These are phyloP conservation scores for Meganola albula DNA, from an alignment of 2,888 invertebrate species.

Conservation along the genomic window DNA sequence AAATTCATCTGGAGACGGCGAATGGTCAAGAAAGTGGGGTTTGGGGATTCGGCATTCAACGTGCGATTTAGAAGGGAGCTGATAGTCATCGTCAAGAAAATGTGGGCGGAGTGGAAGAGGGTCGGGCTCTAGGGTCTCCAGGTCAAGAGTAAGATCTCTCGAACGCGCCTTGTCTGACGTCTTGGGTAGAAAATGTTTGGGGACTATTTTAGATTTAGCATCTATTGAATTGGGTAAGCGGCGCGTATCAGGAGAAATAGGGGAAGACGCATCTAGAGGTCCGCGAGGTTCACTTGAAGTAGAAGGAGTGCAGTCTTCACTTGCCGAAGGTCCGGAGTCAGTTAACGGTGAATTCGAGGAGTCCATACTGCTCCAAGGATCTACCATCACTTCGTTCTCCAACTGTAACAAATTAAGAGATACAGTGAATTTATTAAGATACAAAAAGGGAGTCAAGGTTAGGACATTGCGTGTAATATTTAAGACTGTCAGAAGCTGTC, in stretches of 20 bases:
- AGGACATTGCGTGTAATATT: constrained; percentile 34
- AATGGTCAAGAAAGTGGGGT: constrained; percentile 73
- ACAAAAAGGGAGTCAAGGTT: constrained; percentile 45
- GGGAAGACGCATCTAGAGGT: constrained; percentile 44
- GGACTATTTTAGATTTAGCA: constrained; percentile 39
- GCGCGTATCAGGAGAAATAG: constrained; percentile 52
- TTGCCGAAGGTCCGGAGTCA: constrained; percentile 72
- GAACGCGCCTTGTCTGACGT: constrained; percentile 60
- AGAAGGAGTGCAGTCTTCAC: constrained; percentile 70
- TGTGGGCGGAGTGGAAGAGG: constrained; percentile 73
- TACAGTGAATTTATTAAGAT: too few relatives aligned
- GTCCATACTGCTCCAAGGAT: constrained; percentile 77
- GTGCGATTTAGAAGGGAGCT: constrained; percentile 73
- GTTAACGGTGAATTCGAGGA: constrained; percentile 74
- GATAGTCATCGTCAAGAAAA: constrained; percentile 80
- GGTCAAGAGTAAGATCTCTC: constrained; percentile 59
- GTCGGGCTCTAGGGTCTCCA: constrained; percentile 58
- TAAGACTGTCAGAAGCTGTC: constrained; percentile 44
- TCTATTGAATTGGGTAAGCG: constrained; percentile 56
- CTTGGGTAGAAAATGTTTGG: constrained; percentile 42
- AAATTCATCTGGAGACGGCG: constrained; percentile 72
- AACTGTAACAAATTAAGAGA: constrained; percentile 65
- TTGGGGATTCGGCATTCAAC: constrained; percentile 72
- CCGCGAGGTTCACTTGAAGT: constrained; percentile 62
- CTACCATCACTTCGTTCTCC: constrained; percentile 77